A percentile compares a stretch with the other conserved stretches of the same genome.
Evolutionary conservation across 2,888 invertebrate species (phyloP).

Genomic region (Eumerus sabulonum): DNA sequence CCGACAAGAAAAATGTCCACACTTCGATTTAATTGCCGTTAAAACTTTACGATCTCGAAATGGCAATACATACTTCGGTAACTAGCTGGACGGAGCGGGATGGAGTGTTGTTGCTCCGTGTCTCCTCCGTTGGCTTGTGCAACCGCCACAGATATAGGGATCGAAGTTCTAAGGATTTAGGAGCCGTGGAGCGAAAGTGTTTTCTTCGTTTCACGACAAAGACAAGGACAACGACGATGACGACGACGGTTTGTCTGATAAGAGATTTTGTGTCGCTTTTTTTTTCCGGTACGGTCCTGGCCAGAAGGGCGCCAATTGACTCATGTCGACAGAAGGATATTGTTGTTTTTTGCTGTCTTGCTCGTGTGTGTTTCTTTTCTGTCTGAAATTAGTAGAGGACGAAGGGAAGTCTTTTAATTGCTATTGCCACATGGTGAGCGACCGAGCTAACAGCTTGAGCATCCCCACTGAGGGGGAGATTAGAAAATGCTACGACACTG

Average conservation of each 20-base stretch:
- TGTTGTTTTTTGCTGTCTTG: background rate
- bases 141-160: constrained; percentile 27
- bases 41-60: constrained; percentile 65
- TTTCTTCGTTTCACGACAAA: constrained; percentile 13
- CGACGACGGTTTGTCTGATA: constrained; percentile 61
- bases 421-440: constrained; percentile 41
- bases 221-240: constrained; percentile 40
- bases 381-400: constrained; percentile 13
- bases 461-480: constrained; percentile 25
- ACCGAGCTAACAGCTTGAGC: constrained; percentile 14
- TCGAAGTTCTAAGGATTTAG: constrained; percentile 25
- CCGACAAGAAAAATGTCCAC: constrained; percentile 65
- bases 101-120: constrained; percentile 18
- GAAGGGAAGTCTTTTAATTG: constrained; percentile 51
- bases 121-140: constrained; percentile 12
- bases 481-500: constrained; percentile 8
- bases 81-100: constrained; percentile 20
- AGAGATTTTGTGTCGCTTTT: constrained; percentile 41
- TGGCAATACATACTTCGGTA: constrained; percentile 57
- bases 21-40: constrained; percentile 68
- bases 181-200: background rate
- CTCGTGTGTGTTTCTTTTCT: constrained; percentile 15
- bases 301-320: constrained; percentile 57
- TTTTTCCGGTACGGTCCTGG: constrained; percentile 13
- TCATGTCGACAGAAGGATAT: constrained; percentile 30